Conservation (phyloP, 2,888 invertebrate species). For the Acrobasis consociella region DNA sequence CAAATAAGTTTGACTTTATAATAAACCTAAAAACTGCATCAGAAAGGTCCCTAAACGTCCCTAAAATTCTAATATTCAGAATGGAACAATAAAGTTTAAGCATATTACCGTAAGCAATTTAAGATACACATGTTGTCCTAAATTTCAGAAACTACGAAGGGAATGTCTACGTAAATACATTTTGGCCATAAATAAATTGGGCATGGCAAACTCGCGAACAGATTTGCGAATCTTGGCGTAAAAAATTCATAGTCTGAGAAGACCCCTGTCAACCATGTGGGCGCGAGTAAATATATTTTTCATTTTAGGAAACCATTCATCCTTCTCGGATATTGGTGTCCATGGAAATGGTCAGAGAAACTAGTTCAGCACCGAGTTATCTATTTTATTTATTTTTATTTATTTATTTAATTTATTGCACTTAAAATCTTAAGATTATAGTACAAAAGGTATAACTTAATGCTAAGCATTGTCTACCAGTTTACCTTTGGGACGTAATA, state of each 20-base stretch:
- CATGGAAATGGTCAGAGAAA: background rate
- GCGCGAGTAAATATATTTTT: slow-evolving; percentile 54
- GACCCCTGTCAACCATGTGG: slow-evolving; percentile 48
- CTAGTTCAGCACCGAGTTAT: background rate
- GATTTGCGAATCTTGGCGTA: slow-evolving; percentile 43
- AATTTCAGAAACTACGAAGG: background rate
- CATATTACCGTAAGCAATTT: background rate
- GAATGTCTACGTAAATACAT: slow-evolving; percentile 25
- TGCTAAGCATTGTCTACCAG: too few relatives aligned
- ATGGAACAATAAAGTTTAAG: too few relatives aligned
- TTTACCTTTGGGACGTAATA: too few relatives aligned
- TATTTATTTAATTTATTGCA: too few relatives aligned
- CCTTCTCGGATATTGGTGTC: slow-evolving; percentile 28
- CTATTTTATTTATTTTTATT: too few relatives aligned
- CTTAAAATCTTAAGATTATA: too few relatives aligned
- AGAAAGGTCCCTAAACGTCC: too few relatives aligned
- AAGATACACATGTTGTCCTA: background rate
- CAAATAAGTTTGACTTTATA: too few relatives aligned
- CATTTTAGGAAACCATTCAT: slow-evolving; percentile 57
- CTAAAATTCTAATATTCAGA: too few relatives aligned
- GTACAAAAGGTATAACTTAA: too few relatives aligned
- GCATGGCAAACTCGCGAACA: slow-evolving; percentile 29
- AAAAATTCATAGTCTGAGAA: slow-evolving; percentile 52
- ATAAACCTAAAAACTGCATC: too few relatives aligned
- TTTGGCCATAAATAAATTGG: slow-evolving; percentile 25